Percentiles rank a stretch among this genome's conserved stretches.
These are phyloP conservation scores for Boulengeromyrus knoepffleri DNA, from an alignment of 2,113 vertebrate species.

Conservation along the genomic window DNA sequence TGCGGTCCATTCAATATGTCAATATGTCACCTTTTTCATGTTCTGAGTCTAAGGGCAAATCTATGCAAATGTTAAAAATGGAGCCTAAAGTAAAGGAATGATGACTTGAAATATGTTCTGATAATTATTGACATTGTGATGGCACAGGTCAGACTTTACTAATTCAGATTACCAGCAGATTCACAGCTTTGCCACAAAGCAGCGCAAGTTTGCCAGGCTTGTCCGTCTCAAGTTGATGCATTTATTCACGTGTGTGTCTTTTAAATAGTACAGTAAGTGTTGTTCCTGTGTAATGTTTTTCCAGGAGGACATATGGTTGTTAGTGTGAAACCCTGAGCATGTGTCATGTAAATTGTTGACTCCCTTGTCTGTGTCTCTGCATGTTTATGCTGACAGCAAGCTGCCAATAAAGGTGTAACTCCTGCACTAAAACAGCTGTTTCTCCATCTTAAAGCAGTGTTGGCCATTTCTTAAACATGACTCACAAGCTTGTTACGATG, in stretches of 20 bases:
- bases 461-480: neutral
- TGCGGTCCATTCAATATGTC: neutral
- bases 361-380: neutral
- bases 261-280: neutral
- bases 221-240: neutral
- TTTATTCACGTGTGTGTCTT: neutral
- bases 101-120: neutral
- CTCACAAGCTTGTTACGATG: neutral
- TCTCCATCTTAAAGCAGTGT: neutral
- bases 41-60: neutral
- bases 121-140: neutral
- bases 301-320: neutral
- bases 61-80: neutral
- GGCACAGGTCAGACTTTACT: neutral
- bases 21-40: neutral
- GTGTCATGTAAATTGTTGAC: neutral
- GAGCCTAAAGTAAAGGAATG: neutral
- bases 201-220: neutral
- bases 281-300: neutral
- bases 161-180: neutral
- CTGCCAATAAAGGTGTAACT: neutral
- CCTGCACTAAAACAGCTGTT: neutral
- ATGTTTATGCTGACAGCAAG: neutral
- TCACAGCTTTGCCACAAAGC: neutral
- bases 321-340: neutral